Evolutionary conservation across 53 echinoderm and acorn worm genomes (phyloP).

Genomic region (Patiria pectinifera): DNA sequence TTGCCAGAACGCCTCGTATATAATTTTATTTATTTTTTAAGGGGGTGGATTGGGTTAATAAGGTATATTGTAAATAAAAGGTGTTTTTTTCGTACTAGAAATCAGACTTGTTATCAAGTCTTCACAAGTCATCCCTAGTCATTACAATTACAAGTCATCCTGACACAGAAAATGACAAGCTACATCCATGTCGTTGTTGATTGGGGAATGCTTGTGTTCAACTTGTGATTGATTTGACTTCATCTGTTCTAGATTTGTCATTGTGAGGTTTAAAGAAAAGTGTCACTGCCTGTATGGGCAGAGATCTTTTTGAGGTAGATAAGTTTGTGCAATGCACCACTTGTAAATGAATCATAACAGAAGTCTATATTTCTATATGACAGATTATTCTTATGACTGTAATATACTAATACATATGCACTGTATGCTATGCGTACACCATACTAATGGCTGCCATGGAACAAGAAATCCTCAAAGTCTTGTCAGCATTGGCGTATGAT

Average conservation of each 20-base stretch:
- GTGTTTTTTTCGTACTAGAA: too few relatives aligned
- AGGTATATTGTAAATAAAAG: too few relatives aligned
- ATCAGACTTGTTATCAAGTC: too few relatives aligned
- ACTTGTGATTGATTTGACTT: too few relatives aligned
- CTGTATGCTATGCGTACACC: not conserved
- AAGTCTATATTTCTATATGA: slow-evolving; percentile 49
- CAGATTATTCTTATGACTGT: not conserved
- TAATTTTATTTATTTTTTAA: too few relatives aligned
- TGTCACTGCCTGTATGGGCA: not conserved
- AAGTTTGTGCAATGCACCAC: slow-evolving; percentile 53
- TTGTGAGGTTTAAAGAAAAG: not conserved
- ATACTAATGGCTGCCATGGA: not conserved
- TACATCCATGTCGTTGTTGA: not conserved
- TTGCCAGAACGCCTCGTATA: too few relatives aligned
- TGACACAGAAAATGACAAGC: too few relatives aligned
- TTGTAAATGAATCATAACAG: slow-evolving; percentile 25
- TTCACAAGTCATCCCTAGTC: too few relatives aligned
- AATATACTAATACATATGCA: not conserved
- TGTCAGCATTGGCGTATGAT: too few relatives aligned
- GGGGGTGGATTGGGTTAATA: too few relatives aligned
- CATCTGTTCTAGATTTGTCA: not conserved
- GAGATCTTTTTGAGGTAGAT: not conserved
- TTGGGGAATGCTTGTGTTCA: too few relatives aligned
- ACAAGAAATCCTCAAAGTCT: not conserved
- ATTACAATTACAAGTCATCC: too few relatives aligned